A percentile compares a stretch with the other conserved stretches of the same genome.
phyloP scores from a whole-genome alignment of 2,888 invertebrate species.

The Eilema depressum region DNA sequence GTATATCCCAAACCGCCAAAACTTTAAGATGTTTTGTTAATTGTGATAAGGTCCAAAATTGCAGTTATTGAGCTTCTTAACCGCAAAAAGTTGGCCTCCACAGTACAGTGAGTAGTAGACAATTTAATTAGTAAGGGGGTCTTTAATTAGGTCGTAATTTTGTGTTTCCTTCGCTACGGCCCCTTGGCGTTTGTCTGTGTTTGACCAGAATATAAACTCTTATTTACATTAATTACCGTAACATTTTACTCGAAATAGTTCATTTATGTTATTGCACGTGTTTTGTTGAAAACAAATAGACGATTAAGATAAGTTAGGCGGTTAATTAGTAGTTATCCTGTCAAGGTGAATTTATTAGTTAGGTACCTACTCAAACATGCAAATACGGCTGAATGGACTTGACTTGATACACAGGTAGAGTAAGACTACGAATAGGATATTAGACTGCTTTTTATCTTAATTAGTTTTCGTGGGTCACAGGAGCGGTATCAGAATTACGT shows the following conservation, averaged over 20 bases:
- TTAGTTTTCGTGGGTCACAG: no score
- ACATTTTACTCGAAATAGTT: conserved; percentile 47
- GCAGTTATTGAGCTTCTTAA: conserved; percentile 22
- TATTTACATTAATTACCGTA: conserved; percentile 39
- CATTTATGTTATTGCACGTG: conserved; percentile 50
- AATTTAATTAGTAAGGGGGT: conserved; percentile 64
- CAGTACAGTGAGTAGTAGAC: conserved; percentile 50
- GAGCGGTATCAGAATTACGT: no score
- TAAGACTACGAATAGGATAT: no score
- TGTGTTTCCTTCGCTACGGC: conserved; percentile 53
- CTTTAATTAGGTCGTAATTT: conserved; percentile 66
- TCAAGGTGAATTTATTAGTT: no score
- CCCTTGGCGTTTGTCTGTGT: conserved; percentile 45
- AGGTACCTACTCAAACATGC: no score
- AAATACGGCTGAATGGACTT: no score
- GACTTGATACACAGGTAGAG: no score
- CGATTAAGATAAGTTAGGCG: not conserved
- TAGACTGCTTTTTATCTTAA: no score
- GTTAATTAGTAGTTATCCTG: not conserved
- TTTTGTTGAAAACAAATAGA: conserved; percentile 20
- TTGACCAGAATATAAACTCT: conserved; percentile 46
- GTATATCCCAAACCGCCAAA: not conserved
- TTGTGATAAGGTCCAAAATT: conserved; percentile 22
- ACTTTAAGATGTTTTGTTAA: conserved; percentile 14
- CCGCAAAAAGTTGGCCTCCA: conserved; percentile 21